Evolutionary conservation across 2,888 invertebrate species (phyloP).

Genomic region (Myopa testacea): DNA sequence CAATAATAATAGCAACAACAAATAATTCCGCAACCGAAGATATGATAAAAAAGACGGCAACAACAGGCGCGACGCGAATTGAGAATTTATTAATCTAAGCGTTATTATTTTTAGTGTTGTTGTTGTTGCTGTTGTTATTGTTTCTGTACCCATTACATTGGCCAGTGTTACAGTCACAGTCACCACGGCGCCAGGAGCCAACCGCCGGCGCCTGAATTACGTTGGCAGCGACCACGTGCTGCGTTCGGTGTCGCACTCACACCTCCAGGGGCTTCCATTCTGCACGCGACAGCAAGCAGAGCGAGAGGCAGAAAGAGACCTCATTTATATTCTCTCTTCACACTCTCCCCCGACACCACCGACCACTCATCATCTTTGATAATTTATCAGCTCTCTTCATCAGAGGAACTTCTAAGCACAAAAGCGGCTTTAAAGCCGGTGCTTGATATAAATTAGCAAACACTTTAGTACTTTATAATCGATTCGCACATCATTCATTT

Average conservation of each 20-base stretch:
- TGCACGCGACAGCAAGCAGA: no score
- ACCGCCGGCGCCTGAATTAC: not conserved
- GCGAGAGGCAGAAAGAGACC: not conserved
- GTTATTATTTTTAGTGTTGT: conserved; percentile 1
- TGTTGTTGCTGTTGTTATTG: conserved; percentile 23
- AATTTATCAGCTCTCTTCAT: no score
- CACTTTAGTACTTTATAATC: not conserved
- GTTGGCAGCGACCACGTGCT: conserved; percentile 12
- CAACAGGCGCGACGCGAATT: no score
- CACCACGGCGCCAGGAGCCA: not conserved
- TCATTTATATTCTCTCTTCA: not conserved
- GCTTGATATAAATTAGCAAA: not conserved
- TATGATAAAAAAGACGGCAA: not conserved
- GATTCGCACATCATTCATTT: not conserved
- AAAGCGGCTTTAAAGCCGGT: not conserved
- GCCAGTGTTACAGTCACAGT: not conserved
- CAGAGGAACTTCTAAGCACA: no score
- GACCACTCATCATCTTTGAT: no score
- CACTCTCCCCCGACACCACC: not conserved
- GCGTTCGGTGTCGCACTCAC: not conserved
- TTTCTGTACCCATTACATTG: conserved; percentile 2
- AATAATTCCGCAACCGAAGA: not conserved
- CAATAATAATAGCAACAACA: not conserved
- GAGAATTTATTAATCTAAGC: no score
- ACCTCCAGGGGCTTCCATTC: not conserved